phyloP scores from a whole-genome alignment of 2,888 invertebrate genomes.

The Subacronicta megacephala region DNA sequence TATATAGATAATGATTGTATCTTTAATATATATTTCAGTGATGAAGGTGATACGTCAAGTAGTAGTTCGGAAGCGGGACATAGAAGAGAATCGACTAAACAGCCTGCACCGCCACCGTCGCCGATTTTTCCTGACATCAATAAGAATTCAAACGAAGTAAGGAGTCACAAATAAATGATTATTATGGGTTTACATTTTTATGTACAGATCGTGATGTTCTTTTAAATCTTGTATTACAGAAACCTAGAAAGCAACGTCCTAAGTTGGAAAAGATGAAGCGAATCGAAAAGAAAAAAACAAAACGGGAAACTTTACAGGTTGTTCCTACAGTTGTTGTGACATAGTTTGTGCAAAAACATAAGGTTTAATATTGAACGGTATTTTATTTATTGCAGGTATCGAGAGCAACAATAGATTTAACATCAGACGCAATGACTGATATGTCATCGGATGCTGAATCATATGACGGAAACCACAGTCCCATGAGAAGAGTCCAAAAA shows the following conservation, averaged over 20 bases:
- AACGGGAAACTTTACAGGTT: slow-evolving; percentile 90
- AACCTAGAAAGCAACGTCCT: slow-evolving; percentile 74
- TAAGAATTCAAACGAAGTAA: slow-evolving; percentile 70
- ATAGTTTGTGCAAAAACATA: slow-evolving; percentile 1
- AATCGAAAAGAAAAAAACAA: slow-evolving; percentile 83
- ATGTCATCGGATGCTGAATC: slow-evolving; percentile 91
- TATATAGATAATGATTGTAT: background rate
- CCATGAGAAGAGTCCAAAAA: slow-evolving; percentile 82
- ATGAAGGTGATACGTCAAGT: slow-evolving; percentile 94
- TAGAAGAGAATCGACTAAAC: slow-evolving; percentile 86
- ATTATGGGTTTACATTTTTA: too few relatives aligned
- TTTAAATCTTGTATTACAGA: slow-evolving; percentile 64
- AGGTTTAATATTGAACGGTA: slow-evolving; percentile 32
- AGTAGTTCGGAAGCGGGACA: slow-evolving; percentile 92
- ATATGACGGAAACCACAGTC: slow-evolving; percentile 82
- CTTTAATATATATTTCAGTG: slow-evolving; percentile 83
- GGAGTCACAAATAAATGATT: slow-evolving; percentile 20
- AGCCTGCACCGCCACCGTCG: slow-evolving; percentile 92
- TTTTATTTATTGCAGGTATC: slow-evolving; percentile 80
- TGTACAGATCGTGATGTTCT: background rate
- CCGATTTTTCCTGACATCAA: slow-evolving; percentile 89
- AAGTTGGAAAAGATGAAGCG: slow-evolving; percentile 83
- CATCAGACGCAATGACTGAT: slow-evolving; percentile 92
- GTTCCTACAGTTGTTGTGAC: slow-evolving; percentile 17
- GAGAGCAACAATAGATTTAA: slow-evolving; percentile 89